Evolutionary conservation across 1,140 invertebrate species (phyloP).

Genomic region (Drosophila pruinosa): DNA sequence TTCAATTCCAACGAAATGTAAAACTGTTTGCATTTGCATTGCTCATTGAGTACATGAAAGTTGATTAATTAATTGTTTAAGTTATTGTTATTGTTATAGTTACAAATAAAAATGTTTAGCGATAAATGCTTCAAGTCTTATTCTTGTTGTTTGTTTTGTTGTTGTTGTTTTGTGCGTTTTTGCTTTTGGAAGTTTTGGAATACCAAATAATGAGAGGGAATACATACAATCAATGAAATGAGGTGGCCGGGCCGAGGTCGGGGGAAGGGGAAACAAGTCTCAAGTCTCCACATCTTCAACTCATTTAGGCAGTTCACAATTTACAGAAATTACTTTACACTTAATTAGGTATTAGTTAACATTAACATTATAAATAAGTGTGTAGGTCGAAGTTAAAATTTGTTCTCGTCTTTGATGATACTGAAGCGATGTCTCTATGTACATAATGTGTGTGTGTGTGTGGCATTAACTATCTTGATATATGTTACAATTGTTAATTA

Average conservation of each 20-base stretch:
- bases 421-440: conserved; percentile 45
- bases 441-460: neutral
- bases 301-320: conserved; percentile 36
- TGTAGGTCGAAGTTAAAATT: conserved; percentile 13
- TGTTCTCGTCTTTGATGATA: conserved; percentile 31
- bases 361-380: conserved; percentile 12
- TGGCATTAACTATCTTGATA: neutral
- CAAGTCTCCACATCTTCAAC: neutral
- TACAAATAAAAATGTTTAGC: conserved; percentile 39
- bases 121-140: conserved; percentile 78
- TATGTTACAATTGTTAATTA: conserved; percentile 20
- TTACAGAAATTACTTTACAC: conserved; percentile 17
- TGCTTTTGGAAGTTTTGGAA: conserved; percentile 15
- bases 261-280: conserved; percentile 18
- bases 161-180: conserved; percentile 43
- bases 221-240: neutral
- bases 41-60: conserved; percentile 65
- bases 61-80: conserved; percentile 29
- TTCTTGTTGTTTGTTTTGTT: conserved; percentile 46
- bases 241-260: neutral
- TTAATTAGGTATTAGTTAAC: conserved; percentile 13
- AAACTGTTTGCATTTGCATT: conserved; percentile 68
- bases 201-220: neutral
- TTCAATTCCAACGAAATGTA: conserved; percentile 8
- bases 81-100: conserved; percentile 24